Base-by-base conservation (phyloP, 2,888 invertebrate species). In the Ormyrus thymus region DNA sequence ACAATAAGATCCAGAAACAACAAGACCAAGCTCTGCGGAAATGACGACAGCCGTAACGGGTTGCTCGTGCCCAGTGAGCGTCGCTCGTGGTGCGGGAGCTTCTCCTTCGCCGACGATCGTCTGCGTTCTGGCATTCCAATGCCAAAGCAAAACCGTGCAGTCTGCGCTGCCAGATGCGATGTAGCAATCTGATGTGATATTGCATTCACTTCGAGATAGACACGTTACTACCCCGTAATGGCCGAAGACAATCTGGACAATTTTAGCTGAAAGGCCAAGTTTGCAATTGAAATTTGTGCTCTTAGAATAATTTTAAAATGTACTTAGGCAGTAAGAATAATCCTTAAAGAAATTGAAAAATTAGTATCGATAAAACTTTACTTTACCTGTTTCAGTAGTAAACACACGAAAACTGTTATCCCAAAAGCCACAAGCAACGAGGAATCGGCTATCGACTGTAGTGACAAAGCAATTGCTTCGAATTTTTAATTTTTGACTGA, bases 201-300 rank as follows among this genome's bases (percentile, higher is more conserved):
- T 98, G 91, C 98, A 98, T 91, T 99, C 99, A 1, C 98, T 98
- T 69, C 99, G 94, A 0, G 98, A 97, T 85, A 99, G 93, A 91
- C 99, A 99, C 10, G 99, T 99, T 84, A 99, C 99, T 73, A 99
- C 97, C 81, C 98, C 99, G 91, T 98, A 98, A 91, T 99, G 99
- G 0, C 99, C 99, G 91, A 98, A 99, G 73, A 99, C 95, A 84
- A 99, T 98, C 91, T 99, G 99, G 62, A 97, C 96, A 87, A 99
- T 98, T 92, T 98, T 97, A 0, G 98, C 98, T 97, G 92, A 1
- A 91, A 89, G 0, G 13, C 50, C 53, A 66, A 29, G 29, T 29
- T 29, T 29, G 29, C 29, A 29, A 29, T 0, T 64, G 1, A 56
- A 15, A 48, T 51, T 29, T 29, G 29, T 29, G 29, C 29, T 29